These are phyloP conservation scores for Lota lota DNA, from an alignment of 2,113 vertebrate genomes.

Conservation along the genomic window DNA sequence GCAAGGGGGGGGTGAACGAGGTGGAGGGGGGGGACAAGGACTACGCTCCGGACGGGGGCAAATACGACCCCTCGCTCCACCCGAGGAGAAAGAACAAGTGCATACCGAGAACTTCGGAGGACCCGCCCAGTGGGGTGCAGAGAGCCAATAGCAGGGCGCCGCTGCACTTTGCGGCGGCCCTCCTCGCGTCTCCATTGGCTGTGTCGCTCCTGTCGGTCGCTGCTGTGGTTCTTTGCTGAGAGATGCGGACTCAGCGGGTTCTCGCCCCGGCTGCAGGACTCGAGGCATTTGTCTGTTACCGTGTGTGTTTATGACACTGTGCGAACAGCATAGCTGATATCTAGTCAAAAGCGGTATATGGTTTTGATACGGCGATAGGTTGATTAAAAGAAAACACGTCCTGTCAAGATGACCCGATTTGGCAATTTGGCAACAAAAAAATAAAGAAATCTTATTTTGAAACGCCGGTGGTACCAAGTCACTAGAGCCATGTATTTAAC, in stretches of 20 bases:
- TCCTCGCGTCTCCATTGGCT: slow-evolving; percentile 61
- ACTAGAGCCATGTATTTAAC: slow-evolving; percentile 29
- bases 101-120: slow-evolving; percentile 81
- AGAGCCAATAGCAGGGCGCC: slow-evolving; percentile 72
- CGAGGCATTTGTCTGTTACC: slow-evolving; percentile 44
- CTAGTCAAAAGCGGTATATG: slow-evolving; percentile 34
- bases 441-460: slow-evolving; percentile 29
- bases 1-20: slow-evolving; percentile 77
- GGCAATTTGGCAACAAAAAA: slow-evolving; percentile 50
- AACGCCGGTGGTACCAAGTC: slow-evolving; percentile 19
- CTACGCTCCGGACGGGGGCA: slow-evolving; percentile 57
- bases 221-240: slow-evolving; percentile 82
- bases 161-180: slow-evolving; percentile 42
- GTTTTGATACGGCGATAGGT: slow-evolving; percentile 29
- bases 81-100: slow-evolving; percentile 89
- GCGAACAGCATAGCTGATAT: slow-evolving; percentile 39
- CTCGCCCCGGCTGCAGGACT: slow-evolving; percentile 48
- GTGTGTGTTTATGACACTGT: slow-evolving; percentile 44
- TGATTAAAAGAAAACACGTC: slow-evolving; percentile 26
- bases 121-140: slow-evolving; percentile 88
- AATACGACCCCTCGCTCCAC: slow-evolving; percentile 61
- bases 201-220: slow-evolving; percentile 67
- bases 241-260: slow-evolving; percentile 33
- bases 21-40: slow-evolving; percentile 71
- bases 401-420: slow-evolving; percentile 53